phyloP scores from a whole-genome alignment of 2,888 invertebrate genomes.

The Philaethria dido region DNA sequence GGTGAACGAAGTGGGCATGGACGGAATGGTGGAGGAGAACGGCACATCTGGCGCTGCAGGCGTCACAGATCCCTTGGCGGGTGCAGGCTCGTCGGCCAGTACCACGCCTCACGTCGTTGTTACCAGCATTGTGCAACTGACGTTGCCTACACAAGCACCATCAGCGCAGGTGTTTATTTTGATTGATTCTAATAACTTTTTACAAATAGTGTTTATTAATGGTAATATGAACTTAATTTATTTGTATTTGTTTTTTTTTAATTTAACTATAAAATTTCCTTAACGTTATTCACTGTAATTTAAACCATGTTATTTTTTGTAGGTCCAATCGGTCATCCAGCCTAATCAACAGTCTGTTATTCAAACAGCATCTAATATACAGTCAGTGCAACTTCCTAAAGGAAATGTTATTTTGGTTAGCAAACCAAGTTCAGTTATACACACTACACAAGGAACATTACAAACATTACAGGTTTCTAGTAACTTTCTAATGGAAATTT shows the following conservation, averaged over 20 bases:
- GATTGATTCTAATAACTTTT: constrained; percentile 29
- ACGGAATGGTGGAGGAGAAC: constrained; percentile 97
- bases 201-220: constrained; percentile 11
- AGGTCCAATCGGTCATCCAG: constrained; percentile 98
- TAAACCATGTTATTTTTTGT: constrained; percentile 57
- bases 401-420: constrained; percentile 95
- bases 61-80: constrained; percentile 67
- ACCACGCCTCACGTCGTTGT: constrained; percentile 79
- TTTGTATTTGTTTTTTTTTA: background rate
- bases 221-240: background rate
- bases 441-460: constrained; percentile 94
- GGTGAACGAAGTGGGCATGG: constrained; percentile 89
- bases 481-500: background rate
- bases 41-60: constrained; percentile 81
- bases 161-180: constrained; percentile 85
- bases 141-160: constrained; percentile 86
- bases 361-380: constrained; percentile 94
- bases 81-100: constrained; percentile 62
- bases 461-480: constrained; percentile 91
- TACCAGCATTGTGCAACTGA: constrained; percentile 94
- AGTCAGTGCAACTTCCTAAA: constrained; percentile 92
- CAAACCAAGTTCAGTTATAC: constrained; percentile 96
- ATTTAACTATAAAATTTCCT: background rate
- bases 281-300: background rate
- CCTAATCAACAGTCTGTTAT: constrained; percentile 98